These are phyloP conservation scores for Oxyura jamaicensis DNA, from an alignment of 2,113 vertebrate genomes.

Conservation along the genomic window DNA sequence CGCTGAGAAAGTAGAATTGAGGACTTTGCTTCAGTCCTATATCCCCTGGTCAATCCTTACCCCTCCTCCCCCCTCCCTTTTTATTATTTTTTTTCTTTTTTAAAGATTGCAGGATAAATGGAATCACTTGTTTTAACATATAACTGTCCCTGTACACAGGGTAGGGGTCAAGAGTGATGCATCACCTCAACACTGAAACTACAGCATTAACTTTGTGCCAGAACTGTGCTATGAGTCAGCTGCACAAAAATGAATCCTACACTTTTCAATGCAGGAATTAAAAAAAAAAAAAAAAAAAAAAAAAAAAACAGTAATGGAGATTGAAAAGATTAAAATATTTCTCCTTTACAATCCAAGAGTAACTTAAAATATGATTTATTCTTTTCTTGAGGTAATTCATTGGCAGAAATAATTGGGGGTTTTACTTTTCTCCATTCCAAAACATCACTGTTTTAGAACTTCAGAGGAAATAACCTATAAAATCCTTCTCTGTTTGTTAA, in stretches of 20 bases:
- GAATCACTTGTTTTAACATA: not conserved
- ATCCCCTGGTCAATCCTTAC: too few species aligned
- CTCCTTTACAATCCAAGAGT: not conserved
- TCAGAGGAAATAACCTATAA: not conserved
- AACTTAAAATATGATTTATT: not conserved
- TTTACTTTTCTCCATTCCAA: not conserved
- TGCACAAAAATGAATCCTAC: not conserved
- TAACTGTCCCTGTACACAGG: accelerated
- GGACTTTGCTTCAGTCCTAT: not conserved
- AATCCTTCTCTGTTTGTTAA: not conserved
- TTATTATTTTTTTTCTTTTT: not conserved
- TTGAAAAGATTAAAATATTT: not conserved
- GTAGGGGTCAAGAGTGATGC: not conserved
- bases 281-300: not conserved
- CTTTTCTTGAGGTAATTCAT: not conserved
- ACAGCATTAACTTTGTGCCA: not conserved
- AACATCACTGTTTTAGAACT: not conserved
- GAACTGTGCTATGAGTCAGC: not conserved
- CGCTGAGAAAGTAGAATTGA: not conserved
- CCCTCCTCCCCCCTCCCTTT: accelerated
- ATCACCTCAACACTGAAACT: not conserved
- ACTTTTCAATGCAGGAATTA: not conserved
- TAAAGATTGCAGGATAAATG: not conserved
- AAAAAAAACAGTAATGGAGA: not conserved
- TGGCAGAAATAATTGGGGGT: not conserved